Evolutionary conservation across 2,888 invertebrate species (phyloP), one percentile per base, ranked within the genome.

Genomic region (Digitonthophagus gazella): DNA sequence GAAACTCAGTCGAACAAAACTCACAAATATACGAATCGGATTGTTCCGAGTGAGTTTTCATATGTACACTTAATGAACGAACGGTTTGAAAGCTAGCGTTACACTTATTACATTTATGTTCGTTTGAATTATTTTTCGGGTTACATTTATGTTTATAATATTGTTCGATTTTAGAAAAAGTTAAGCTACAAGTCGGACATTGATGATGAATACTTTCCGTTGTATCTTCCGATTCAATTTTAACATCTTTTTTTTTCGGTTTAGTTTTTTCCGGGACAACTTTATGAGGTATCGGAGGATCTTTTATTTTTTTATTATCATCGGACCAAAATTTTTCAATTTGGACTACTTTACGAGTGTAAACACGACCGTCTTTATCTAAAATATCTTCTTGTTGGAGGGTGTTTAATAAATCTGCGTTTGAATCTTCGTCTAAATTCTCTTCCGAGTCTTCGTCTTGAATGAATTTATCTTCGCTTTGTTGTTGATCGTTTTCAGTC

Each of bases 1-100:
- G 85, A 76, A 92, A 92, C 67, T 85, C 82, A 0, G 92, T 93
- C 55, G 86, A 86, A 76, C 92, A 92, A n/a, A 88, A 83, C 4
- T 84, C 84, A 74, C 92, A 92, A 65, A 85, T 79, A 72, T 85
- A 88, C 65, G 69, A 64, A 15, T 54, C 20, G 8, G 67, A 70
- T 22, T 70, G 74, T 6, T 71, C 58, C 3, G 58, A 55, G 77
- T 89, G 89, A 0, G 84, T 82, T 76, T 88, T 88, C 84, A 87
- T 86, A 74, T 91, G 90, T 0, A 85, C 83, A 71, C 86, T 86
- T 58, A 90, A 78, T 0, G 88, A 88, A 75, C 87, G 87, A 0
- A 85, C 80, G 69, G 83, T 86, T 64, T 84, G 84, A 75, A 86
- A 87, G 1, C 80, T 78, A 15, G 84, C 83, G 11, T 84, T 81